Conservation (phyloP, 2,113 vertebrate genomes). For the Anoplopoma fimbria region DNA sequence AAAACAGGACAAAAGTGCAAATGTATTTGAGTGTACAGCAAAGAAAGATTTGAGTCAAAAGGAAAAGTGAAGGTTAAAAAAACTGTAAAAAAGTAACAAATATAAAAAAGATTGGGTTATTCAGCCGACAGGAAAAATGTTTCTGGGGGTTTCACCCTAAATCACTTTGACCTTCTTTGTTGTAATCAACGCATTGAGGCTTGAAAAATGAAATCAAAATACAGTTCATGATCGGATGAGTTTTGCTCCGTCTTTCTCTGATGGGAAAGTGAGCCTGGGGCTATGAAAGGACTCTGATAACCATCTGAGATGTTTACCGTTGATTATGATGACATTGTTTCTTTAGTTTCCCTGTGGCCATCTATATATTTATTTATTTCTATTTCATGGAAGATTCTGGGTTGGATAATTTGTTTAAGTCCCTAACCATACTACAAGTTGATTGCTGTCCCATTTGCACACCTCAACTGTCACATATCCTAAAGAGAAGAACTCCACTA, state of each 20-base stretch:
- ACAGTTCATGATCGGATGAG: conserved; percentile 62
- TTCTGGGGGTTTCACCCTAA: conserved; percentile 51
- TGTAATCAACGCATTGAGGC: conserved; percentile 59
- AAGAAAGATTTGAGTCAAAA: conserved; percentile 55
- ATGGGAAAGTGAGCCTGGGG: conserved; percentile 32
- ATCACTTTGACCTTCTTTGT: conserved; percentile 64
- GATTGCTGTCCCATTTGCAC: conserved; percentile 9
- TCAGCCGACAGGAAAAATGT: conserved; percentile 28
- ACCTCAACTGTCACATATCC: conserved; percentile 9
- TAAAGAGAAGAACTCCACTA: conserved; percentile 2
- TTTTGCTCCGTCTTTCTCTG: conserved; percentile 46
- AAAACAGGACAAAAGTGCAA: conserved; percentile 69
- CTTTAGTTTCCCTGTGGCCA: neutral
- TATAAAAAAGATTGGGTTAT: conserved; percentile 8
- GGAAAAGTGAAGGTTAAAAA: conserved; percentile 35
- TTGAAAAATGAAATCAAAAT: conserved; percentile 64
- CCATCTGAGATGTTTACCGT: conserved; percentile 33
- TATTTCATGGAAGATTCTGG: neutral
- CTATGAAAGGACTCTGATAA: conserved; percentile 42
- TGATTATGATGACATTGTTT: neutral
- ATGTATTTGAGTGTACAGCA: conserved; percentile 59
- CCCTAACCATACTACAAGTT: neutral
- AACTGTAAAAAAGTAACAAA: neutral
- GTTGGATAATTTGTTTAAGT: neutral
- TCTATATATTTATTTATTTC: neutral